A percentile compares a stretch with the other conserved stretches of the same genome.
Conservation (phyloP, 2,888 invertebrate genomes). For the Orgyia antiqua region DNA sequence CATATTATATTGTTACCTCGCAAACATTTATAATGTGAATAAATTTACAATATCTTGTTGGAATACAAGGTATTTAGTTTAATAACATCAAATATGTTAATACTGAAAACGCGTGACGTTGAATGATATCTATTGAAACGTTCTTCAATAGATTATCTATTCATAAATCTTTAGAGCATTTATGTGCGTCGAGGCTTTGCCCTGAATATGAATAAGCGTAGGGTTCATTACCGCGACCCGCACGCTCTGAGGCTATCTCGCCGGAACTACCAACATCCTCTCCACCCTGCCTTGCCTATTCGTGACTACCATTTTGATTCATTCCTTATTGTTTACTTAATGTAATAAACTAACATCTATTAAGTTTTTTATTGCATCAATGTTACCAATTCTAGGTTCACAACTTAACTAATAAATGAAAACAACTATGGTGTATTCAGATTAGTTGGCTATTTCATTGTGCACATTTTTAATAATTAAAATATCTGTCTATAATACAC, state of each 20-base stretch:
- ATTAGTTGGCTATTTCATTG: too few relatives aligned
- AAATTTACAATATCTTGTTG: too few relatives aligned
- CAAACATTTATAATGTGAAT: too few relatives aligned
- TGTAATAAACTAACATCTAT: too few relatives aligned
- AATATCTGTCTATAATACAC: too few relatives aligned
- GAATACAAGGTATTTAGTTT: too few relatives aligned
- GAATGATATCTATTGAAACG: conserved; percentile 2
- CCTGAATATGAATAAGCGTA: conserved; percentile 18
- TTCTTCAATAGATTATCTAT: conserved; percentile 3
- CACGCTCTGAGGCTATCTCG: conserved; percentile 30
- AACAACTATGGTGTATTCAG: too few relatives aligned
- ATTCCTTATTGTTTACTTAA: conserved; percentile 16
- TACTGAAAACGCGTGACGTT: not conserved
- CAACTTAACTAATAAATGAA: too few relatives aligned
- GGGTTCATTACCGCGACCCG: conserved; percentile 57
- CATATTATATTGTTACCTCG: too few relatives aligned
- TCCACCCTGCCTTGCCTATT: conserved; percentile 12
- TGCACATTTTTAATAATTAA: too few relatives aligned
- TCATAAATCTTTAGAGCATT: conserved; percentile 6
- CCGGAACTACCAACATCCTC: conserved; percentile 25
- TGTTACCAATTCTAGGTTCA: too few relatives aligned
- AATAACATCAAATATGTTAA: not conserved
- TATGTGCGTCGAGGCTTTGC: conserved; percentile 7
- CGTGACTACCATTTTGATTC: conserved; percentile 25
- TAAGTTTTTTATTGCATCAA: too few relatives aligned